Percentiles rank a stretch among this genome's conserved stretches.
Evolutionary conservation across 2,888 invertebrate species (phyloP).

Genomic region (Calameuta idolon): DNA sequence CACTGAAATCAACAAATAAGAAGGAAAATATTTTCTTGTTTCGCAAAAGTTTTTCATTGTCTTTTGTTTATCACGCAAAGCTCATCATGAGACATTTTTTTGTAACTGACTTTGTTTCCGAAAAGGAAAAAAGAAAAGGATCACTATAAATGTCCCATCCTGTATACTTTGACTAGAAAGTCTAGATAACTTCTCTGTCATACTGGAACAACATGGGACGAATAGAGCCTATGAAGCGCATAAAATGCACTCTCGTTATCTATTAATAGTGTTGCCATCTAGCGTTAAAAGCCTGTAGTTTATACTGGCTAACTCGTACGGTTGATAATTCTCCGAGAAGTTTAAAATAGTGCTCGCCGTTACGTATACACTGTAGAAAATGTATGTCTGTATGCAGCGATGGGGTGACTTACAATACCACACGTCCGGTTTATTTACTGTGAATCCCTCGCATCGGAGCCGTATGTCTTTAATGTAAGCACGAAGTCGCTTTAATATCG

Average conservation of each 20-base stretch:
- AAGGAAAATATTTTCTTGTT: background rate
- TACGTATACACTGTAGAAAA: background rate
- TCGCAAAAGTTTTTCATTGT: background rate
- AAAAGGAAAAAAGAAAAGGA: too few relatives aligned
- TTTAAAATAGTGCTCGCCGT: background rate
- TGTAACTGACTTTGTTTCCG: too few relatives aligned
- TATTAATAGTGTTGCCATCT: background rate
- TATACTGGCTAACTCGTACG: background rate
- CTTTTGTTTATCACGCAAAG: background rate
- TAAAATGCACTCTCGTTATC: background rate
- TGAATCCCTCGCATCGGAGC: background rate
- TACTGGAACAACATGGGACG: background rate
- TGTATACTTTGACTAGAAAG: background rate
- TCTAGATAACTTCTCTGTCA: background rate
- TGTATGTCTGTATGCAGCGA: background rate
- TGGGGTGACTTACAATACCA: background rate
- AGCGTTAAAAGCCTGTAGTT: background rate
- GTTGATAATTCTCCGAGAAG: background rate
- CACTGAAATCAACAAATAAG: too few relatives aligned
- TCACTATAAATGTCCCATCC: too few relatives aligned
- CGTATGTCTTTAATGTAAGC: constrained; percentile 23
- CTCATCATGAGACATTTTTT: background rate
- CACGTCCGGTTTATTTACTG: background rate
- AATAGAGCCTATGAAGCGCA: background rate
- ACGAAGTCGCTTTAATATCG: constrained; percentile 27